These are phyloP conservation scores for Mimumesa dahlbomi DNA, from an alignment of 2,888 invertebrate genomes.

Conservation along the genomic window DNA sequence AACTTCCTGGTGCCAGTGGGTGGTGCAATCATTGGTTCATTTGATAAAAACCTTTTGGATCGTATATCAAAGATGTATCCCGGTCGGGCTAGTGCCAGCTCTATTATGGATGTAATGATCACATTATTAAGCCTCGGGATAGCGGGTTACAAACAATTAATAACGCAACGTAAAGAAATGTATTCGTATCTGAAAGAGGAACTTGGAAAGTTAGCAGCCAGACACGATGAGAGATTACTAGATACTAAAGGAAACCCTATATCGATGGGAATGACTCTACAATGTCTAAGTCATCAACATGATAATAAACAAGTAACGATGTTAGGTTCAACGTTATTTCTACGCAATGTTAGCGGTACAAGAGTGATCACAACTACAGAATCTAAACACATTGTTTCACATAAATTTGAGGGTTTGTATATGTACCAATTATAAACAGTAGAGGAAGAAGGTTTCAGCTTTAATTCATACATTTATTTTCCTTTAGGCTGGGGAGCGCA, in stretches of 20 bases:
- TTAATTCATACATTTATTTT: too few species aligned
- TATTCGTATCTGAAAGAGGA: constrained; percentile 84
- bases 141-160: constrained; percentile 83
- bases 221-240: constrained; percentile 83
- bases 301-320: constrained; percentile 82
- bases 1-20: constrained; percentile 93
- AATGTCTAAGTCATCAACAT: constrained; percentile 75
- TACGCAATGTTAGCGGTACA: constrained; percentile 87
- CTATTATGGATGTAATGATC: constrained; percentile 88
- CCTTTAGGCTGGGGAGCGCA: constrained; percentile 88
- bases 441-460: too few species aligned
- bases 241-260: constrained; percentile 86
- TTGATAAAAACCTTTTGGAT: constrained; percentile 84
- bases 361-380: constrained; percentile 83
- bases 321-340: constrained; percentile 88
- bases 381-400: constrained; percentile 82
- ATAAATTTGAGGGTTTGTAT: constrained; percentile 82
- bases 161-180: constrained; percentile 83
- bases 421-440: too few species aligned
- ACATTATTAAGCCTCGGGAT: constrained; percentile 87
- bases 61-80: constrained; percentile 86
- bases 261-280: constrained; percentile 83
- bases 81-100: constrained; percentile 88
- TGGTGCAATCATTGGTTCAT: constrained; percentile 88
- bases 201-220: constrained; percentile 82